Percentiles rank a stretch among this genome's conserved stretches.
Evolutionary conservation across 2,888 invertebrate species (phyloP).

Genomic region (Rosalia funebris): DNA sequence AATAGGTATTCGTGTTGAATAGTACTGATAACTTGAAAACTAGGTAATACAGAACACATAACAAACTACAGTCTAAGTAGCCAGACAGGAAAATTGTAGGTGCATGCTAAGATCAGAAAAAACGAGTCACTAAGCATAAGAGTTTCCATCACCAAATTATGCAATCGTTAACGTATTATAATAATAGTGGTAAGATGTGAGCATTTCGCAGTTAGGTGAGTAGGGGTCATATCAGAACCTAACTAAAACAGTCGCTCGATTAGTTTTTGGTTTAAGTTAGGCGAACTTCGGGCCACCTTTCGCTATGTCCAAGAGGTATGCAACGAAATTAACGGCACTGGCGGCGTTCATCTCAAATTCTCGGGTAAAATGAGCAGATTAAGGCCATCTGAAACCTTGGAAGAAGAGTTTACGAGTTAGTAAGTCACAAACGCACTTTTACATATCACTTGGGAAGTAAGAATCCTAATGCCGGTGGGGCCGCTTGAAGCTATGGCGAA

Average conservation of each 20-base stretch:
- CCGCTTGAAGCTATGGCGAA: slow-evolving; percentile 73
- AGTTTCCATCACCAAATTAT: slow-evolving; percentile 32
- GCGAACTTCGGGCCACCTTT: slow-evolving; percentile 56
- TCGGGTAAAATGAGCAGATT: slow-evolving; percentile 50
- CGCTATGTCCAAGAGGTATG: slow-evolving; percentile 34
- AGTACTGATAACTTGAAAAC: slow-evolving; percentile 16
- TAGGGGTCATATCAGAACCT: slow-evolving; percentile 39
- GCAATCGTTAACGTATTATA: slow-evolving; percentile 23
- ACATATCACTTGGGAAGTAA: slow-evolving; percentile 21
- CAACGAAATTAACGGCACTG: slow-evolving; percentile 50
- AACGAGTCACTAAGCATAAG: slow-evolving; percentile 37
- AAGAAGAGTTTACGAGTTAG: slow-evolving; percentile 45
- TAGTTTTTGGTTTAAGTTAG: slow-evolving; percentile 27
- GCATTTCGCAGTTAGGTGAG: slow-evolving; percentile 31
- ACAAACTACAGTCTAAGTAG: slow-evolving; percentile 53
- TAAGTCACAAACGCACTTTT: slow-evolving; percentile 24
- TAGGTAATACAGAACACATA: slow-evolving; percentile 49
- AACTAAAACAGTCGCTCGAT: slow-evolving; percentile 47
- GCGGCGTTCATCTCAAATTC: slow-evolving; percentile 47
- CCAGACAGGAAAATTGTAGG: slow-evolving; percentile 55
- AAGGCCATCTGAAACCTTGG: slow-evolving; percentile 57
- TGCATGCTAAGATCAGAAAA: slow-evolving; percentile 51
- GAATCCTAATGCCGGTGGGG: slow-evolving; percentile 43
- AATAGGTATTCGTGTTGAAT: slow-evolving; percentile 16
- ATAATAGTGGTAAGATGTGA: slow-evolving; percentile 15